Percentiles rank a stretch among this genome's conserved stretches.
phyloP scores from a whole-genome alignment of 2,797 vertebrate species.

The Champsocephalus esox region DNA sequence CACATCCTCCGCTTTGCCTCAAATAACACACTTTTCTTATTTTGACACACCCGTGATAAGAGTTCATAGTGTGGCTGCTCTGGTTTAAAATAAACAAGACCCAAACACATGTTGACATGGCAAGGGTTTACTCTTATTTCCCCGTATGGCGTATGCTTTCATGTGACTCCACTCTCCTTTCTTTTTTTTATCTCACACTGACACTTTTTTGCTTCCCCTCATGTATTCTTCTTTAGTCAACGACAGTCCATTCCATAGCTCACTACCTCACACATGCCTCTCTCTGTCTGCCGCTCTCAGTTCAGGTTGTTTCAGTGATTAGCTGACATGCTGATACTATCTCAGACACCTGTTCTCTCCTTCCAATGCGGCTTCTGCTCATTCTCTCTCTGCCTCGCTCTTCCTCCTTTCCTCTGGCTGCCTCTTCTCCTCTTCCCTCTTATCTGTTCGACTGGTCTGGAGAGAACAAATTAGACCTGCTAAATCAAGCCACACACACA shows the following conservation, averaged over 20 bases:
- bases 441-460: conserved; percentile 76
- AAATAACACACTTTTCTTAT: conserved; percentile 3
- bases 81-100: neutral
- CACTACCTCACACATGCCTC: conserved; percentile 23
- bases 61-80: neutral
- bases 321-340: conserved; percentile 76
- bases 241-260: conserved; percentile 20
- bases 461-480: conserved; percentile 80
- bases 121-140: neutral
- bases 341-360: conserved; percentile 77
- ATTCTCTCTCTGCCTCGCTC: conserved; percentile 43
- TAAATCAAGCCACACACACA: conserved; percentile 78
- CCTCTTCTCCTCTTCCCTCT: conserved; percentile 56
- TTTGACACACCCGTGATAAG: neutral
- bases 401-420: conserved; percentile 41
- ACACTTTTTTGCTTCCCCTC: conserved; percentile 6
- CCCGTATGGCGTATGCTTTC: neutral
- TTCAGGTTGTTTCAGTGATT: conserved; percentile 75
- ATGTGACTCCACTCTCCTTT: neutral
- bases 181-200: neutral
- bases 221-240: conserved; percentile 24
- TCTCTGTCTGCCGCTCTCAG: conserved; percentile 45
- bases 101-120: neutral
- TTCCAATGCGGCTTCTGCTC: conserved; percentile 58
- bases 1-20: neutral